Base-by-base conservation (phyloP, 1,140 invertebrate species). In the Listronotus oregonensis region DNA sequence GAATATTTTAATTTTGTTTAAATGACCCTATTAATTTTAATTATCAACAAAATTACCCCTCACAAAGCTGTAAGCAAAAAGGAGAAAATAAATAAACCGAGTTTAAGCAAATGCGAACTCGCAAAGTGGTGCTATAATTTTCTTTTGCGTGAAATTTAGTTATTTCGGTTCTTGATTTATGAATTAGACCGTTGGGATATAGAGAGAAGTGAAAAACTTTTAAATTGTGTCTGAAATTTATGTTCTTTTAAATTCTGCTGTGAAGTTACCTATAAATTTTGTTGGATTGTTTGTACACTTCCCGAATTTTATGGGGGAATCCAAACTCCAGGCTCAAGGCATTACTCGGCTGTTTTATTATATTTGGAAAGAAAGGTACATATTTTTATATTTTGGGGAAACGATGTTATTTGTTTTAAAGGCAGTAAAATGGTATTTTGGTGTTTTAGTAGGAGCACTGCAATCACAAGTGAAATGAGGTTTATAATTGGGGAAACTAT, bases 121-220 rank as follows among this genome's bases (percentile, higher is more conserved):
- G 57, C 44, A 60, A 60, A 60, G 57, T 60, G 57, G 57, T 39
- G 47, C 57, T 34, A 60, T 60, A 60, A 60, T 49, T 60, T 44
- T 60, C 57, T 37, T 47, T 31, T 43, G 44, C 57, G 57, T 60
- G 12, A 60, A 60, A 60, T 60, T 60, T 60, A 60, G 57, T 60
- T 60, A 60, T 60, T 60, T 37, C 57, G 43, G 43, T 34, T 32
- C 57, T 49, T 60, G 57, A 60, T 60, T 60, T 60, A 60, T 60
- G 44, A 60, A 60, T 60, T 60, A 21, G 57, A 50, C 57, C 15
- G 46, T 31, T 49, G 44, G 57, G 57, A 44, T 27, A 34, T 15
- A 12, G 55, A 14, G 52, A 40, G 21, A 34, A 58, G 55, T 47
- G 57, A 60, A 60, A 60, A 60, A 60, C 44, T 60, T 60, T 60